phyloP scores from a whole-genome alignment of 2,113 vertebrate species.

The Pygoscelis adeliae region DNA sequence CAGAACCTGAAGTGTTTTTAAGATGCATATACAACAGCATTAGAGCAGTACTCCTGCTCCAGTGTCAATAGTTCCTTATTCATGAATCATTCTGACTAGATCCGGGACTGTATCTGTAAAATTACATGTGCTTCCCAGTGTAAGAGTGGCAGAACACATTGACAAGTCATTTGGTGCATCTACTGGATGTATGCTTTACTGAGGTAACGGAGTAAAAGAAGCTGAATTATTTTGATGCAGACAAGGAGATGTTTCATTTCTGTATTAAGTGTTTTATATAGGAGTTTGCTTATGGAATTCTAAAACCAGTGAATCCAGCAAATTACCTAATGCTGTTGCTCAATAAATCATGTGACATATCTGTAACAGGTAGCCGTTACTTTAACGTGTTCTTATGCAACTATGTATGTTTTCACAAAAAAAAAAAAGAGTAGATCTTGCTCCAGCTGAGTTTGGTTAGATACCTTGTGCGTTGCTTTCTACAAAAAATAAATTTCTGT shows the following conservation, averaged over 20 bases:
- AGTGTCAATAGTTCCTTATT: neutral
- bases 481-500: neutral
- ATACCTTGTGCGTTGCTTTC: neutral
- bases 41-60: neutral
- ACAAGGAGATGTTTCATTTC: neutral
- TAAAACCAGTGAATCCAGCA: neutral
- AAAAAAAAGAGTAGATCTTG: neutral
- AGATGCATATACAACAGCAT: neutral
- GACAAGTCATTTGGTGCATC: neutral
- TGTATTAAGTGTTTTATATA: neutral
- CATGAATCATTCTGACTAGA: neutral
- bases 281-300: neutral
- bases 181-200: neutral
- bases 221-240: neutral
- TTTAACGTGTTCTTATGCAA: neutral
- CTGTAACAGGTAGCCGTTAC: neutral
- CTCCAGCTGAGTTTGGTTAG: neutral
- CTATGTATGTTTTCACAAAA: neutral
- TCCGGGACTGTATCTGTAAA: neutral
- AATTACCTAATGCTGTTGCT: neutral
- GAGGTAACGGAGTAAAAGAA: neutral
- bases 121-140: rapidly evolving
- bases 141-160: neutral
- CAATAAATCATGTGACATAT: neutral
- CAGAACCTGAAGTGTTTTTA: neutral